phyloP scores from a whole-genome alignment of 2,113 vertebrate species.

The Phaethornis superciliosus region DNA sequence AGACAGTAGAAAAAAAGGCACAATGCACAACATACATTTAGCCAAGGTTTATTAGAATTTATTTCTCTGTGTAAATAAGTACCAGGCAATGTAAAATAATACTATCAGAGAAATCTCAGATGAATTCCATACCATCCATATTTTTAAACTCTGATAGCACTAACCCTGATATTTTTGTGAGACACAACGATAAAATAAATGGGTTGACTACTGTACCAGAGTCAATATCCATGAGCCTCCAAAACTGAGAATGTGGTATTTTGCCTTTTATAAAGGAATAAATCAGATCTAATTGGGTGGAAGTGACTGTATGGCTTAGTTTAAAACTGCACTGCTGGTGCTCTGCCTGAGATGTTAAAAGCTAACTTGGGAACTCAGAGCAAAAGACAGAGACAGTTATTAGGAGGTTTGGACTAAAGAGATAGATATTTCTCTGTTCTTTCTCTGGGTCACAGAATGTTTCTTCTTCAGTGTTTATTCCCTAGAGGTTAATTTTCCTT shows the following conservation, averaged over 20 bases:
- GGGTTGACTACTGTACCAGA: neutral
- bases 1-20: neutral
- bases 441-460: neutral
- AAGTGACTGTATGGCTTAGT: neutral
- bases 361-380: neutral
- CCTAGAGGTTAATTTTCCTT: neutral
- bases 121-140: neutral
- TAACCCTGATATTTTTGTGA: neutral
- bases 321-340: neutral
- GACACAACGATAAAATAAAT: neutral
- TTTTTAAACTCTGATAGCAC: neutral
- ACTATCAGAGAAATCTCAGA: accelerated
- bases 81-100: neutral
- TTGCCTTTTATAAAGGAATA: neutral
- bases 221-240: neutral
- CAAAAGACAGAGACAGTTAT: neutral
- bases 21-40: neutral
- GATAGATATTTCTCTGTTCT: neutral
- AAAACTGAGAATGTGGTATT: neutral
- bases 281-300: neutral
- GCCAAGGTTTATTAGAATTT: neutral
- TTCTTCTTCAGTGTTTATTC: neutral
- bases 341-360: neutral
- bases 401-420: neutral
- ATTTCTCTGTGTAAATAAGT: neutral